Evolutionary conservation across 2,888 invertebrate genomes (phyloP), one percentile per base, ranked within the genome.

Genomic region (Mylabris sibirica): DNA sequence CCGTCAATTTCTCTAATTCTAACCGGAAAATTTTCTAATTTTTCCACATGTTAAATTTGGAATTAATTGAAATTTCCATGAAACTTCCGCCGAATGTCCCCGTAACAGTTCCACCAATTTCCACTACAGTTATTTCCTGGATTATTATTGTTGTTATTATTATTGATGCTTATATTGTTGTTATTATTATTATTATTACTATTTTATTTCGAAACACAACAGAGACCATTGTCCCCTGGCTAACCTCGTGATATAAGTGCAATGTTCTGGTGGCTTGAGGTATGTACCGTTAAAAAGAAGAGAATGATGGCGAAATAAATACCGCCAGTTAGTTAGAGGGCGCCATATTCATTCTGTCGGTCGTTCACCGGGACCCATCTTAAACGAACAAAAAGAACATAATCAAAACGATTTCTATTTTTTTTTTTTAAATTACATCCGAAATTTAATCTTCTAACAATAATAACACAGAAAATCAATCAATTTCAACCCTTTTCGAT

Each of bases 321-420:
- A 62, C 68, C 65, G 49, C 49, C 49, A 49, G 66, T 60, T 53
- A 49, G 66, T 60, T 53, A 59, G 65, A 69, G 66, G 38, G 69
- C 69, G 69, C 69, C 65, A 69, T 53, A 44, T 17, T n/a, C 44
- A 62, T 64, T 59, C 24, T 59, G 65, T 24, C 68, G 69, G 69
- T 69, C 69, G 63, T 69, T 68, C 68, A 68, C 67, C 67, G 66
- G 20, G n/a, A n/a, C 2, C 49, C 49, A 49, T 49, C 49, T 49
- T 3, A 8, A 49, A 49, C 2, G 20, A 49, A 11, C 49, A 49
- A 49, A 49, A 20, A 20, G n/a, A 44, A n/a, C 6, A 20, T 49
- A 17, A 1, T 20, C 17, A 20, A 49, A 17, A 17, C 49, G 0
- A 49, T 49, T 49, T 41, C 14, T 14, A 1, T 41, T 41, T 49